phyloP scores from a whole-genome alignment of 2,888 invertebrate species.

The Muscina levida region DNA sequence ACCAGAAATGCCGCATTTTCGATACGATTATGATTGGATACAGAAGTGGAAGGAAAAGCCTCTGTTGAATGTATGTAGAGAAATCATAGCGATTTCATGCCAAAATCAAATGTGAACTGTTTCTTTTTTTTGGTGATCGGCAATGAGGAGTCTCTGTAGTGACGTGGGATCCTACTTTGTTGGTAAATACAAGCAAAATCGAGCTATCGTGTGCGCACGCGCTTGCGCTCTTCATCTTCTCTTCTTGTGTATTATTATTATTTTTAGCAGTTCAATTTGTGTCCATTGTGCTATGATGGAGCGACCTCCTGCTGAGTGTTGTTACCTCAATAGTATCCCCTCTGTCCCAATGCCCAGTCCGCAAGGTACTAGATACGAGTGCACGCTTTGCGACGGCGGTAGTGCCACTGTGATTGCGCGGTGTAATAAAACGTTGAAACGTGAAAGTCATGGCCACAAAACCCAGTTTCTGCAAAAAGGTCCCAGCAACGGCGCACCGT shows the following conservation, averaged over 20 bases:
- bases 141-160: no score
- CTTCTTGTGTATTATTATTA: no score
- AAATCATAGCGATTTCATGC: conserved; percentile 43
- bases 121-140: conserved; percentile 41
- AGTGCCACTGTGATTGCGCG: not conserved
- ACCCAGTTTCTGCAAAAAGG: conserved; percentile 46
- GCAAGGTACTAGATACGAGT: conserved; percentile 1
- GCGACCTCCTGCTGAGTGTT: conserved; percentile 28
- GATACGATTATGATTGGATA: not conserved
- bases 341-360: no score
- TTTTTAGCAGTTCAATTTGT: conserved; percentile 16
- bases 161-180: not conserved
- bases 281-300: conserved; percentile 15
- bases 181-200: not conserved
- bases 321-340: conserved; percentile 20
- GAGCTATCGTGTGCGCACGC: not conserved
- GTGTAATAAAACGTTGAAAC: not conserved
- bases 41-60: no score
- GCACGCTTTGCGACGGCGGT: not conserved
- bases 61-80: conserved; percentile 32
- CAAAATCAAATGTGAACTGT: conserved; percentile 58
- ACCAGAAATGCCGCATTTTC: conserved; percentile 37
- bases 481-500: no score
- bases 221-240: not conserved
- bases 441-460: conserved; percentile 63